Percentiles rank a stretch among this genome's conserved stretches.
These are phyloP conservation scores for Micrasema minimum DNA, from an alignment of 1,140 invertebrate genomes.

Conservation along the genomic window DNA sequence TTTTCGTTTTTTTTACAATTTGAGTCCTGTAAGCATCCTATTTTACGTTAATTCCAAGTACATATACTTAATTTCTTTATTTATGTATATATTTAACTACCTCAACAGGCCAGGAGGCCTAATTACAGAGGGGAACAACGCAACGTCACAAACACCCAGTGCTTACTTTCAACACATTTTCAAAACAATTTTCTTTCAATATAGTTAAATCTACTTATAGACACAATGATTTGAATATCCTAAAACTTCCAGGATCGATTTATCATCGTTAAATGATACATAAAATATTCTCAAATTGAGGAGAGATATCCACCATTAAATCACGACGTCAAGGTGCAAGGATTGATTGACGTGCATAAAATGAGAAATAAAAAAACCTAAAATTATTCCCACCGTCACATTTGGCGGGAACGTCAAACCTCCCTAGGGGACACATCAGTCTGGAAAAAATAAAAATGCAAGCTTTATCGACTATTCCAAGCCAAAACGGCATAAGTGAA, in stretches of 20 bases:
- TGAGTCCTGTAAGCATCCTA: no score
- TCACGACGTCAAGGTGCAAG: background rate
- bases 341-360: conserved; percentile 34
- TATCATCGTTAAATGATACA: background rate
- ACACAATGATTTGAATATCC: background rate
- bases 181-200: no score
- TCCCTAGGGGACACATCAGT: conserved; percentile 39
- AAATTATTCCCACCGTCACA: conserved; percentile 33
- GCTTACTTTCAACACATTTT: no score
- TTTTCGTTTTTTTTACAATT: background rate
- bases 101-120: no score
- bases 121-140: no score
- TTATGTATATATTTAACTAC: no score
- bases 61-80: no score
- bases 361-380: background rate
- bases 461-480: conserved; percentile 11
- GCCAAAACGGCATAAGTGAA: no score
- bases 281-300: background rate
- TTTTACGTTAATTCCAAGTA: no score
- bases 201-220: no score
- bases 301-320: background rate
- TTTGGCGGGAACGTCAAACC: conserved; percentile 15
- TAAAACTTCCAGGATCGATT: background rate
- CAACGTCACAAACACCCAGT: no score
- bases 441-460: conserved; percentile 21